Evolutionary conservation across 1,140 invertebrate species (phyloP), one percentile per base, ranked within the genome.

Genomic region (Drosophila pseudoananassae): DNA sequence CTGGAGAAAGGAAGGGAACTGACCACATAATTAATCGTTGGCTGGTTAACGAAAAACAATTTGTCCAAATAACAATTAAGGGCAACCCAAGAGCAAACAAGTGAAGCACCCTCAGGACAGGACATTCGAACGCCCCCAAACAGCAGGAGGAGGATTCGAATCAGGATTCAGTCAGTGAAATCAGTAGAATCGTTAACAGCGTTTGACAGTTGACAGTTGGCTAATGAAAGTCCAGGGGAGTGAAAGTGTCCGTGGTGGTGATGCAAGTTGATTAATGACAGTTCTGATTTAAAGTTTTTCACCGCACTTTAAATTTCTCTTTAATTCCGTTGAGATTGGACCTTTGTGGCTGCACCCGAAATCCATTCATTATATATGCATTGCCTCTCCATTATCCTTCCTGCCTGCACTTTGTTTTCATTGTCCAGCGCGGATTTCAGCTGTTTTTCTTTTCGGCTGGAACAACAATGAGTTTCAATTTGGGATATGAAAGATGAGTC

Each of bases 61-160:
- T 83, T 83, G 79, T 83, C 75, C 80, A 83, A 83, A 83, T 66
- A 78, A 83, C 79, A 82, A 82, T 82, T 82, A 82, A 51, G 69
- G 53, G 27, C 45, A 51, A 40, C 33, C 56, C 27, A 55, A 61
- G 45, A 50, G 29, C 53, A 47, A 58, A 57, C 53, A 61, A 60
- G 63, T 25, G n/a, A 69, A 69, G 51, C 64, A 69, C 51, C 65
- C 65, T 47, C 31, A 31, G 40, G 49, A 43, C 33, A 54, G 40
- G 63, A 69, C 63, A 69, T 63, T 69, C 51, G 15, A 45, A 31
- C 69, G 58, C 49, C 77, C 72, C 54, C 25, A 25, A 25, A 10
- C 38, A 45, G 51, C 50, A 36, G 51, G 27, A 72, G 29, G 10
- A 46, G 25, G 65, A 17, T 43, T 15, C 40, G 33, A 36, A 45